Base-by-base conservation (phyloP, 2,888 invertebrate species). In the Liodrosophila aerea region DNA sequence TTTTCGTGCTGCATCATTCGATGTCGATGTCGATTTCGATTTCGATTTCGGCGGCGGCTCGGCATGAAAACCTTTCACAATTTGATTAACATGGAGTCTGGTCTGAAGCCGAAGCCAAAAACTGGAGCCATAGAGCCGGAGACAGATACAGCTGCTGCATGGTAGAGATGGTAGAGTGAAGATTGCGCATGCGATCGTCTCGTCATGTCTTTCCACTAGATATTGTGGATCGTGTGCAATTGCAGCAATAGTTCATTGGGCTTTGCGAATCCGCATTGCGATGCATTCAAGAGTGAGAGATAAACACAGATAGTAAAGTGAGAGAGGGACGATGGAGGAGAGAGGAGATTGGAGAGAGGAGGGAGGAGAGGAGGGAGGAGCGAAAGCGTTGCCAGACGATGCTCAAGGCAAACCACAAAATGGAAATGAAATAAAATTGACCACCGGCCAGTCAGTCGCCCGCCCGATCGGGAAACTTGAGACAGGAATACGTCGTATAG, bases 231-330 rank as follows among this genome's bases (percentile, higher is more conserved):
- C 68, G 64, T 68, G 64, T 68, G 72, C 80, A 78, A 67, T 61
- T 64, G 64, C 75, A 82, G 53, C 83, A 80, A 76, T 85, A 81
- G 85, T 81, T 85, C 85, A 85, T 78, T 81, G 84, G 81, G 85
- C 80, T 80, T 65, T 83, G 84, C 81, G 82, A 81, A 84, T 82
- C 82, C 82, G 86, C 86, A 76, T 76, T 85, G 77, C 84, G 69
- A 69, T 72, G 76, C 66, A 73, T 36, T 46, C 74, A 47, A 40
- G 39, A 53, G 41, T 33, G 41, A 64, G 41, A 39, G 65, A 40
- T 39, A 47, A 36, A 47, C 7, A 18, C 8, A 49, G 30, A 40
- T 31, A 30, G 13, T 12, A 30, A 40, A 27, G 54, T 60, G 52
- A 53, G 46, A 41, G 7, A 16, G 11, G 7, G 0, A 16, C 11